Base-by-base conservation (phyloP, 1,140 invertebrate genomes). In the Drosophila kohkoa region DNA sequence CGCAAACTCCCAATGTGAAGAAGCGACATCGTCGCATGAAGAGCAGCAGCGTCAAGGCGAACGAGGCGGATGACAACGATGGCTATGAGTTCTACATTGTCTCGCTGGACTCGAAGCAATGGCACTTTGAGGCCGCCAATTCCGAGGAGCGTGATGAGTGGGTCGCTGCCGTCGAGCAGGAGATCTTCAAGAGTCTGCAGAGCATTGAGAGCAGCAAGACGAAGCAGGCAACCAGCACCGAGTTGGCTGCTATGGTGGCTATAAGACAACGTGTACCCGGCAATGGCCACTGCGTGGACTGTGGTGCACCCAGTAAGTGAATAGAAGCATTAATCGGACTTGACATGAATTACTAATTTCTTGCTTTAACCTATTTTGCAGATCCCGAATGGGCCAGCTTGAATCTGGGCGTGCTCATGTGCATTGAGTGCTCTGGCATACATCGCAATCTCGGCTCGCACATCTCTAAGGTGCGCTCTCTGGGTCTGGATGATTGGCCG, bases 401-500 rank as follows among this genome's bases (percentile, higher is more conserved):
- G 52, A 99, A 99, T 94, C 94, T 99, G 41, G 99, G 99, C 62
- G 96, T 98, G 46, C 93, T 99, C 60, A 97, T 99, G 93, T 99
- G 99, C 93, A 99, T 99, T 72, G 98, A 99, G 93, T 99, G 99
- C 93, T 99, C 98, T 3, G 99, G 99, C 11, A 96, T 99, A 72
- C 99, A 99, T 93, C 94, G 99, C 70, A 99, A 99, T 93, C 94
- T 99, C 38, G 99, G 99, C 48, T 98, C 98, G 20, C 99, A 99
- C 92, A 97, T 99, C 92, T 99, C 98, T 0, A 95, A 97, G 93
- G 98, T 99, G 60, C 94, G 98, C 54, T 99, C 98, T 0, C 93
- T 99, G 52, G 97, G 99, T 91, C 93, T 99, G 41, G 99, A 99
- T 93, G 98, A 99, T 93, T 99, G 99, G 99, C 98, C 98, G 98